These are phyloP conservation scores for Cephonodes hylas DNA, from an alignment of 2,888 invertebrate species.

Conservation along the genomic window DNA sequence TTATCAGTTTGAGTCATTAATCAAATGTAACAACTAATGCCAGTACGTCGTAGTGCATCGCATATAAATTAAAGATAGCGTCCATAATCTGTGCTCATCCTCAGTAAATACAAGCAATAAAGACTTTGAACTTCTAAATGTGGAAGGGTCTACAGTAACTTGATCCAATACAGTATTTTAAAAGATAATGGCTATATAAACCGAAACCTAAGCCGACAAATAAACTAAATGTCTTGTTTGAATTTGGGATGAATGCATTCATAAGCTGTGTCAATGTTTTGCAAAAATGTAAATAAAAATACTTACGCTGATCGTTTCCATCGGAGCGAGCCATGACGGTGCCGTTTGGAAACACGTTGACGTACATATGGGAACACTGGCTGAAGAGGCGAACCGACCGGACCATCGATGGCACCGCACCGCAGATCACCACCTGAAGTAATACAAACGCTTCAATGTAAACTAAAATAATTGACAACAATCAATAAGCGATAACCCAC, in stretches of 20 bases:
- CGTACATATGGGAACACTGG: constrained; percentile 84
- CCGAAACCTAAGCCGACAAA: not conserved
- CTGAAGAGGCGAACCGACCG: constrained; percentile 86
- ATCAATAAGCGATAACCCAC: not conserved
- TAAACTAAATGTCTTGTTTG: not conserved
- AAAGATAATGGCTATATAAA: not conserved
- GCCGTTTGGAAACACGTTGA: constrained; percentile 84
- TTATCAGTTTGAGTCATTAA: not conserved
- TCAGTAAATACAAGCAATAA: not conserved
- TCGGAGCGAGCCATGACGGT: constrained; percentile 83
- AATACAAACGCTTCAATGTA: not conserved
- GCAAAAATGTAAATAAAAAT: constrained; percentile 24
- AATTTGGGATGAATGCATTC: not conserved
- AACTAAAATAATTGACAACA: not conserved
- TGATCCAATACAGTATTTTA: not conserved
- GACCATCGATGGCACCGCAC: constrained; percentile 86
- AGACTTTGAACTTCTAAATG: not conserved
- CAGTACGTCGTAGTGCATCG: not conserved
- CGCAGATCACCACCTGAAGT: constrained; percentile 86
- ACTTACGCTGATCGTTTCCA: constrained; percentile 84
- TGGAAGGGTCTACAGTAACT: not conserved
- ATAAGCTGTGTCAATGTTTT: not conserved
- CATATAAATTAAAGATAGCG: not conserved
- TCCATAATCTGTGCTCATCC: not conserved
- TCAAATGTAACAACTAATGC: not conserved